Percentiles rank a stretch among this genome's conserved stretches.
phyloP scores from a whole-genome alignment of 2,888 invertebrate genomes.

The Coenonympha glycerion region DNA sequence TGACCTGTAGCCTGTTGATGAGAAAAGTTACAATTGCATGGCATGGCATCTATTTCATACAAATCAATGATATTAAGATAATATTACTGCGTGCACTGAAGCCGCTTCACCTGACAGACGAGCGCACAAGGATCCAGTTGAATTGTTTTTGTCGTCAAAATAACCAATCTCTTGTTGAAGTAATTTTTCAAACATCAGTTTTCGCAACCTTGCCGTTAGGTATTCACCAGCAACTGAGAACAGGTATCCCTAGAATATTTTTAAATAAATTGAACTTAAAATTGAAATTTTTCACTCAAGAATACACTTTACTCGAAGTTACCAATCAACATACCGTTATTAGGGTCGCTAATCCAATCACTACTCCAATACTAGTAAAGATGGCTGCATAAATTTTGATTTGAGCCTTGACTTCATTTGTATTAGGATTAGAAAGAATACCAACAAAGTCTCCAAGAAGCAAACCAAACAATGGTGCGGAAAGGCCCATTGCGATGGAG shows the following conservation, averaged over 20 bases:
- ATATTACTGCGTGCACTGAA: conserved; percentile 84
- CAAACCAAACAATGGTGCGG: conserved; percentile 83
- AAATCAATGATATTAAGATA: background rate
- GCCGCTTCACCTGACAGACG: conserved; percentile 85
- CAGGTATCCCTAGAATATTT: conserved; percentile 2
- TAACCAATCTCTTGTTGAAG: conserved; percentile 84
- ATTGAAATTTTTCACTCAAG: background rate
- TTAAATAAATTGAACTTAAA: background rate
- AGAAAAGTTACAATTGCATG: conserved; percentile 25
- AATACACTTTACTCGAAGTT: background rate
- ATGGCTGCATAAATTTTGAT: conserved; percentile 78
- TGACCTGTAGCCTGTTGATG: conserved; percentile 83
- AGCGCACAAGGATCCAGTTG: conserved; percentile 84
- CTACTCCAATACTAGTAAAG: conserved; percentile 80
- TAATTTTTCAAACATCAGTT: conserved; percentile 79
- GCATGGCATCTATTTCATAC: background rate
- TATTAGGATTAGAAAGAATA: conserved; percentile 72
- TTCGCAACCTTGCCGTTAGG: conserved; percentile 83
- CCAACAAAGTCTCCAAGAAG: conserved; percentile 83
- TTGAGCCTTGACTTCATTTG: conserved; percentile 72
- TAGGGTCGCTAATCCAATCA: conserved; percentile 80
- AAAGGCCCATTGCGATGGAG: conserved; percentile 79
- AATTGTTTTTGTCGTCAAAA: conserved; percentile 83
- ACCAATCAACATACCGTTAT: conserved; percentile 67
- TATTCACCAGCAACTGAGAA: conserved; percentile 81